Conservation (phyloP, 2,113 vertebrate species). For the Ornithorhynchus anatinus region DNA sequence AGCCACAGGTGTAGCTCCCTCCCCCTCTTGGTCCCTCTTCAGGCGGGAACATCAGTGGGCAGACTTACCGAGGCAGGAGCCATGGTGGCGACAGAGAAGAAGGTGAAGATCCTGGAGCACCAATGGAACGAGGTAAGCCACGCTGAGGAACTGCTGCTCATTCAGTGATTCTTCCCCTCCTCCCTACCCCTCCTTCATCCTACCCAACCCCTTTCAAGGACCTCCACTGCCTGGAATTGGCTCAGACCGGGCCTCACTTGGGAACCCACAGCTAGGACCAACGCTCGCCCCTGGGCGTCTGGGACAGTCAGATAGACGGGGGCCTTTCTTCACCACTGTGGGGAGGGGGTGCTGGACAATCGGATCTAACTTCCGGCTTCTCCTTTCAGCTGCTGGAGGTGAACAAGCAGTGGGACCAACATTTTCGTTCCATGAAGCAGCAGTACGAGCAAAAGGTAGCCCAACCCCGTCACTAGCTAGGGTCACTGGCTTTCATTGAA, state of each 20-base stretch:
- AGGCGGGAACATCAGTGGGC: slow-evolving; percentile 54
- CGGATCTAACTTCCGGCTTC: too few relatives aligned
- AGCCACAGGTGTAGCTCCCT: neutral
- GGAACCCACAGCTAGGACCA: too few relatives aligned
- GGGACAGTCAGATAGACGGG: neutral
- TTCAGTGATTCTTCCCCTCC: neutral
- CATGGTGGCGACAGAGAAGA: slow-evolving; percentile 80
- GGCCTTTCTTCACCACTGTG: neutral
- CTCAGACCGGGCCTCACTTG: too few relatives aligned
- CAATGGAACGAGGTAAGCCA: slow-evolving; percentile 91
- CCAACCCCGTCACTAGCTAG: neutral
- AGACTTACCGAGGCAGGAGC: slow-evolving; percentile 56
- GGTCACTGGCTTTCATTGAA: too few relatives aligned
- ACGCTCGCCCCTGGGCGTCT: too few relatives aligned
- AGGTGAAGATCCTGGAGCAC: slow-evolving; percentile 95
- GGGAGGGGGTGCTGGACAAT: neutral
- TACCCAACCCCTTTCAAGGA: too few relatives aligned
- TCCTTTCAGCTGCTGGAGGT: slow-evolving; percentile 90
- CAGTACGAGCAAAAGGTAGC: slow-evolving; percentile 97
- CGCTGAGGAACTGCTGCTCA: neutral
- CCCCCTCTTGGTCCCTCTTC: slow-evolving; percentile 26
- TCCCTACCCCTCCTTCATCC: too few relatives aligned
- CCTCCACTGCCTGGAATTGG: too few relatives aligned
- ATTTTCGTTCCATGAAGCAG: slow-evolving; percentile 96
- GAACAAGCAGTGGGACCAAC: slow-evolving; percentile 99